Evolutionary conservation across 2,888 invertebrate genomes (phyloP).

Genomic region (Leptinotarsa haldemani): DNA sequence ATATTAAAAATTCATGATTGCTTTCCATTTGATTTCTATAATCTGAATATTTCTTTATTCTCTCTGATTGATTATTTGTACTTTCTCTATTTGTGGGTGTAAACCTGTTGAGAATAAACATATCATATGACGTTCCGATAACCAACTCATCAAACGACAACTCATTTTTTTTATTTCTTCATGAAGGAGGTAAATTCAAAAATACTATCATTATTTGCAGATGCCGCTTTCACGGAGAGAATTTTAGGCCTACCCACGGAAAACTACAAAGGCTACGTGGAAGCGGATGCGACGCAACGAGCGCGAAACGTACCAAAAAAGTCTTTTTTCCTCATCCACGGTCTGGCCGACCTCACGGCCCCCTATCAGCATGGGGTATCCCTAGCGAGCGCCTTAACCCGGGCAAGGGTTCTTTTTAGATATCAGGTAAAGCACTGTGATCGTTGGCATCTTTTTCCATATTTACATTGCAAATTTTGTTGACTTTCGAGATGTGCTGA

Average conservation of each 20-base stretch:
- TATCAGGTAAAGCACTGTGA: slow-evolving; percentile 78
- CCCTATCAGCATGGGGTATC: slow-evolving; percentile 94
- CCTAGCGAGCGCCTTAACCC: slow-evolving; percentile 87
- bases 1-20: no score
- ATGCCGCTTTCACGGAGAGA: slow-evolving; percentile 95
- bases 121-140: no score
- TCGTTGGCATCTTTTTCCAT: no score
- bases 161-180: no score
- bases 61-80: no score
- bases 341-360: slow-evolving; percentile 91
- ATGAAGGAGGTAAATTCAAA: background rate
- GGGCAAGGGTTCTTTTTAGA: slow-evolving; percentile 89
- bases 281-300: slow-evolving; percentile 89
- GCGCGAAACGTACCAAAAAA: slow-evolving; percentile 90
- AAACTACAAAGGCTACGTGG: slow-evolving; percentile 91
- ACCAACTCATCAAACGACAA: no score
- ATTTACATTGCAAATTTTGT: no score
- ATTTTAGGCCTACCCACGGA: slow-evolving; percentile 89
- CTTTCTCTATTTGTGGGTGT: no score
- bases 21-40: no score
- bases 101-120: no score
- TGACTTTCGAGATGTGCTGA: no score
- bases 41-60: no score
- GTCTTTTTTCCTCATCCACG: slow-evolving; percentile 91
- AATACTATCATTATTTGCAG: slow-evolving; percentile 66